Percentiles rank a stretch among this genome's conserved stretches.
phyloP scores from a whole-genome alignment of 2,888 invertebrate species.

The Ochropleura plecta region DNA sequence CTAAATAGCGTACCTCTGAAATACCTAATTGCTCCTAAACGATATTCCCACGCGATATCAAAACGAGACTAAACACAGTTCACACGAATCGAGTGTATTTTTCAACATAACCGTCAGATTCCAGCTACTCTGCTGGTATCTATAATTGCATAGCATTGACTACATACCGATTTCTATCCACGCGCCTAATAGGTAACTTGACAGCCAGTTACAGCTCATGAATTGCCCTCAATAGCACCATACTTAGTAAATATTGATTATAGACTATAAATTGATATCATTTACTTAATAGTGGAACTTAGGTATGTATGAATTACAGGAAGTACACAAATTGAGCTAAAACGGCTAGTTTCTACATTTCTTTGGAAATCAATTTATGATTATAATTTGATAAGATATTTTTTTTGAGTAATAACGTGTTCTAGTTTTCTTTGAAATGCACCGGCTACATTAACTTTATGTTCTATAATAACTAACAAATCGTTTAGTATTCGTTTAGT shows the following conservation, averaged over 20 bases:
- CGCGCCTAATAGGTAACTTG: constrained; percentile 40
- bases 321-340: constrained; percentile 40
- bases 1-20: background rate
- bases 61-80: constrained; percentile 49
- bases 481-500: background rate
- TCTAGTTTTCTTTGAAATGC: constrained; percentile 25
- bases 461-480: constrained; percentile 21
- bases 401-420: constrained; percentile 31
- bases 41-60: constrained; percentile 50
- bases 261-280: constrained; percentile 53
- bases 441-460: constrained; percentile 24
- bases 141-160: constrained; percentile 74
- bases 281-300: constrained; percentile 44
- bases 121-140: constrained; percentile 72
- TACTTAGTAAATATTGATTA: constrained; percentile 51
- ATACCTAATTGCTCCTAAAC: constrained; percentile 6
- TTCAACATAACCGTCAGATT: constrained; percentile 70
- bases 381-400: constrained; percentile 50
- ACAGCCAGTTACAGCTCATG: constrained; percentile 47
- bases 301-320: constrained; percentile 26
- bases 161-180: constrained; percentile 71
- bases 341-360: constrained; percentile 23
- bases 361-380: constrained; percentile 31
- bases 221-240: constrained; percentile 41
- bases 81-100: constrained; percentile 69